Base-by-base conservation (phyloP, 2,888 invertebrate species). In the Andrena haemorrhoa region DNA sequence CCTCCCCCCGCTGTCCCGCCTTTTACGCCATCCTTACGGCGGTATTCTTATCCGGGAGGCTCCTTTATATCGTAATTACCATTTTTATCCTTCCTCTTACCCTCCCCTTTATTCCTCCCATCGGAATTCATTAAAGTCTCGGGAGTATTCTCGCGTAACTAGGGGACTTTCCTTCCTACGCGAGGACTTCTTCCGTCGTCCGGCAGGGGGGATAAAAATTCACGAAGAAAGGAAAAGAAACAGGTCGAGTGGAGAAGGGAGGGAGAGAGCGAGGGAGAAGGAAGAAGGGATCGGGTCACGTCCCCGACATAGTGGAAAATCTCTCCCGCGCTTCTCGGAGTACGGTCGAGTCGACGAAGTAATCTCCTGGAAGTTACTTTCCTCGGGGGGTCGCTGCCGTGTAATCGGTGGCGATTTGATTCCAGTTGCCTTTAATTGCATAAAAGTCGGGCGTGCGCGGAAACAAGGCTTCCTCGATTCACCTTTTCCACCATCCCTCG, bases 51-150 rank as follows among this genome's bases (percentile, higher is more conserved):
- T 90, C 89, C 88, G 83, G 81, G 84, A 82, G 89, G 87, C 90
- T 87, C 88, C 89, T 92, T 92, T 92, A 92, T 92, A 92, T 92
- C 91, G 91, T 92, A 92, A 92, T 93, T 92, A 92, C 90, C 92
- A 92, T 93, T 93, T 92, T 93, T 91, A 91, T 92, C 90, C 90
- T 87, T 86, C 84, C 86, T 84, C 81, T 81, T 64, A 56, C 70
- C 71, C 78, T 61, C 63, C 70, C 83, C 75, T 82, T 84, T 85
- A 84, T 89, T 85, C 86, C 82, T 86, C 89, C 91, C 91, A 90
- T 92, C 85, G 91, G 92, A 93, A 93, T 93, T 93, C 92, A 93
- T 93, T 93, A 92, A 90, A 92, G 89, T 90, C 89, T 86, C 86
- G 76, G 82, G 88, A 87, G 90, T 84, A 92, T 91, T 90, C 90